A percentile compares a stretch with the other conserved stretches of the same genome.
Evolutionary conservation across 2,888 invertebrate species (phyloP).

Genomic region (Scaptomyza cyrtandrae): DNA sequence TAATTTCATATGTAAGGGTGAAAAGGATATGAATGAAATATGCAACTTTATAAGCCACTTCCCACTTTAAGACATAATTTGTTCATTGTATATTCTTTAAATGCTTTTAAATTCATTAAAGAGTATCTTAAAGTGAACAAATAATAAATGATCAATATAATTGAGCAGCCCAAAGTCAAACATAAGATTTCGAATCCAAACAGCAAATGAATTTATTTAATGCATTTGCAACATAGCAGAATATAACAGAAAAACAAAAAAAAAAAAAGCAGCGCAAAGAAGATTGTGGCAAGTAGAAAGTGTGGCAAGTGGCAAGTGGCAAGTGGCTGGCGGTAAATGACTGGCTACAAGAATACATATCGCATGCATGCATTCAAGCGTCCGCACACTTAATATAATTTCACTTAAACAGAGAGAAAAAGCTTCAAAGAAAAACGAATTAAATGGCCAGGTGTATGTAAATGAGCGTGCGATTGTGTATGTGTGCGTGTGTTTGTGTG

Average conservation of each 20-base stretch:
- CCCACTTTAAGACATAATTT: no score
- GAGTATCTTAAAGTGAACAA: background rate
- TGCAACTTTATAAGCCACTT: background rate
- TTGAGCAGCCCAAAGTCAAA: constrained; percentile 21
- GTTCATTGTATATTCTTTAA: no score
- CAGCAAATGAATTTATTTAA: constrained; percentile 46
- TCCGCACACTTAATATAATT: constrained; percentile 80
- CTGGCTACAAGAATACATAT: constrained; percentile 53
- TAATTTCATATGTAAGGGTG: constrained; percentile 3
- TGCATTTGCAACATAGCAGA: constrained; percentile 18
- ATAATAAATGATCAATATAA: constrained; percentile 25
- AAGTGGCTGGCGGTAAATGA: constrained; percentile 9
- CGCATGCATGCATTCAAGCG: constrained; percentile 71
- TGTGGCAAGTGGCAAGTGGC: constrained; percentile 21
- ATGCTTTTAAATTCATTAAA: background rate
- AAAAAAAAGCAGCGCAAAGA: constrained; percentile 12
- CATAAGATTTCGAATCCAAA: constrained; percentile 20
- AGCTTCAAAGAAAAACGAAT: background rate
- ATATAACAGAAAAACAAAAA: background rate
- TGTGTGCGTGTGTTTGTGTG: constrained; percentile 1
- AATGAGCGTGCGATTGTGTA: background rate
- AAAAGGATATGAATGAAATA: background rate
- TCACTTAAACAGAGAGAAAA: constrained; percentile 65
- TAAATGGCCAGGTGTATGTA: background rate
- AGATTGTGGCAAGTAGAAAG: constrained; percentile 24